A percentile compares a stretch with the other conserved stretches of the same genome.
These are phyloP conservation scores for Thalassarche chlororhynchos DNA, from an alignment of 2,113 vertebrate species.

Conservation along the genomic window DNA sequence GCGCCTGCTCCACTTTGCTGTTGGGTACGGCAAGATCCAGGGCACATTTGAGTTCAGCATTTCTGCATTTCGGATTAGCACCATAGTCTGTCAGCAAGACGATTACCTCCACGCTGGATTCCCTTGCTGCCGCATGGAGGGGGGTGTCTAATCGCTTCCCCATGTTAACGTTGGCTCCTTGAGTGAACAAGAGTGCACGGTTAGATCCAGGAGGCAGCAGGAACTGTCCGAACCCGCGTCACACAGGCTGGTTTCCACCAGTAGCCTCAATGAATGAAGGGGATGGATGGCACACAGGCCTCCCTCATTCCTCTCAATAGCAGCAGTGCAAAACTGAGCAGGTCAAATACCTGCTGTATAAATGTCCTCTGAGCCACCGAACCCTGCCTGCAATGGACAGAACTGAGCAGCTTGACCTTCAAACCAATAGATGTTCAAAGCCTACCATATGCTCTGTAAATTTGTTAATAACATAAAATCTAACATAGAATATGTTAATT, in stretches of 20 bases:
- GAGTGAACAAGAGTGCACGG: background rate
- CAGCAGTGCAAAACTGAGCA: background rate
- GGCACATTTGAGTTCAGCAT: slow-evolving; percentile 83
- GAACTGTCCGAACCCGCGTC: background rate
- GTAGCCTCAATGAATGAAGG: background rate
- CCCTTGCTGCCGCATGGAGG: slow-evolving; percentile 82
- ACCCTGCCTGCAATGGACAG: accelerated
- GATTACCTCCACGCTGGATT: slow-evolving; percentile 72
- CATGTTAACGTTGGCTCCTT: slow-evolving; percentile 82
- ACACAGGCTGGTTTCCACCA: background rate
- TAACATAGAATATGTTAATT: background rate
- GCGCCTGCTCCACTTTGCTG: slow-evolving; percentile 72
- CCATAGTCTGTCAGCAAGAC: slow-evolving; percentile 87
- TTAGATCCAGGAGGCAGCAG: background rate
- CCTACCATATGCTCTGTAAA: background rate
- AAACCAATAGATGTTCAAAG: background rate
- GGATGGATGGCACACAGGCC: background rate
- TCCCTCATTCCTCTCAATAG: background rate
- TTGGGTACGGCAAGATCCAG: slow-evolving; percentile 79
- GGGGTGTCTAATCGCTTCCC: slow-evolving; percentile 84
- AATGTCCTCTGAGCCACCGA: background rate
- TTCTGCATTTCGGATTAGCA: slow-evolving; percentile 79
- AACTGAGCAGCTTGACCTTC: background rate
- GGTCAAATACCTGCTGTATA: background rate
- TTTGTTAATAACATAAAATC: background rate